Percentiles rank a stretch among this genome's conserved stretches.
Conservation (phyloP, 2,888 invertebrate genomes). For the Leucophenga montana region DNA sequence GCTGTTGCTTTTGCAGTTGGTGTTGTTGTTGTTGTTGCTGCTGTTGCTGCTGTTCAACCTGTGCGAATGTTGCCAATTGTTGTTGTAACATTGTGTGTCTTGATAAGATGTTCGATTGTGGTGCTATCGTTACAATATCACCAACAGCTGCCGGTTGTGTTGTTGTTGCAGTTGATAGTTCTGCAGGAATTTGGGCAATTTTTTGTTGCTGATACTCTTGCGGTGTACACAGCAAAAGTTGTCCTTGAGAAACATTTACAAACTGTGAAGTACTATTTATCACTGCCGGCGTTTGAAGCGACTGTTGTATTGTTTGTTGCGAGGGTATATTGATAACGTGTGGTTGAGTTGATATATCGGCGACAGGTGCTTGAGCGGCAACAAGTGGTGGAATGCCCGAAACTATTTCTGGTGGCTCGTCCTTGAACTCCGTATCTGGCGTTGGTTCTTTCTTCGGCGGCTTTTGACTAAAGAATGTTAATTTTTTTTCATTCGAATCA, state of each 20-base stretch:
- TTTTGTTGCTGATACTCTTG: conserved; percentile 47
- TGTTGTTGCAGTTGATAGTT: conserved; percentile 27
- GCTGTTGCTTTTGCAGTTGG: conserved; percentile 53
- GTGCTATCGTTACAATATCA: conserved; percentile 55
- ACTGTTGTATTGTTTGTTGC: conserved; percentile 37
- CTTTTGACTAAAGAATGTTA: conserved; percentile 64
- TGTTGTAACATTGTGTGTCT: conserved; percentile 47
- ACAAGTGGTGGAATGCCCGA: conserved; percentile 35
- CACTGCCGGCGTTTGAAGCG: conserved; percentile 34
- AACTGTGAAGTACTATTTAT: conserved; percentile 39
- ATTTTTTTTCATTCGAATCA: conserved; percentile 38
- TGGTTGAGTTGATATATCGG: conserved; percentile 16
- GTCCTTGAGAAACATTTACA: conserved; percentile 16
- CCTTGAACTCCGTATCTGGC: conserved; percentile 28
- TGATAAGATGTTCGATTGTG: conserved; percentile 45
- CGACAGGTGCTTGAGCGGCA: conserved; percentile 5
- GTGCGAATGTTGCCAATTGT: conserved; percentile 51
- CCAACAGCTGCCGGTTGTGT: conserved; percentile 46
- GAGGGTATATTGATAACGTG: conserved; percentile 22
- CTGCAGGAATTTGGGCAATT: conserved; percentile 17
- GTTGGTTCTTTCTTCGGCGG: conserved; percentile 39
- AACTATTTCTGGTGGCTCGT: conserved; percentile 50
- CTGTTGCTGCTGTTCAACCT: conserved; percentile 60
- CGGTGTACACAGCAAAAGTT: conserved; percentile 22
- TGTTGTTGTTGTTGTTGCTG: conserved; percentile 57